Conservation (phyloP, 2,888 invertebrate species). For the Lutraria lutraria region DNA sequence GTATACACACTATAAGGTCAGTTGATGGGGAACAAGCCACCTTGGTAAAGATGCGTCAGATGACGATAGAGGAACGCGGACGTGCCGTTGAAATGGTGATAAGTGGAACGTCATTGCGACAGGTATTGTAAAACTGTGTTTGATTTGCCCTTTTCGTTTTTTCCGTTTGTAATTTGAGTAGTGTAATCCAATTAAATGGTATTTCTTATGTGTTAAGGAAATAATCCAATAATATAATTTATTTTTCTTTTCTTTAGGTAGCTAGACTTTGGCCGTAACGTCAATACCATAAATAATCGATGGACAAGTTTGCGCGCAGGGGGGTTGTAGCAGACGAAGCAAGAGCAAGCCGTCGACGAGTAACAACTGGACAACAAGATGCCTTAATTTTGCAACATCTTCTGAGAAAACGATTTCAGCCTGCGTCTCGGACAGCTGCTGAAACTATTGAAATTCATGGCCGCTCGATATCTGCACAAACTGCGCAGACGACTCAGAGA, state of each 20-base stretch:
- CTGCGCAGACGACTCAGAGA: neutral
- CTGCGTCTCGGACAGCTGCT: neutral
- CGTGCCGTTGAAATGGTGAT: constrained; percentile 33
- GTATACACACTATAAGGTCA: too few species aligned
- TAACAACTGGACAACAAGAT: constrained; percentile 13
- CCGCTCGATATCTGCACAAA: neutral
- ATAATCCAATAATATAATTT: neutral
- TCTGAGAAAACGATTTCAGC: neutral
- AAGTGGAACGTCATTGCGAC: neutral
- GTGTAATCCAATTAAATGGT: neutral
- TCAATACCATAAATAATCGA: neutral
- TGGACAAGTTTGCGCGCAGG: neutral
- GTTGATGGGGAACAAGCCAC: too few species aligned
- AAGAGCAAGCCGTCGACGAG: neutral
- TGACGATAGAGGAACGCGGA: constrained; percentile 41
- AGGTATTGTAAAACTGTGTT: constrained; percentile 10
- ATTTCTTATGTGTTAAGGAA: neutral
- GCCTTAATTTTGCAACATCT: neutral
- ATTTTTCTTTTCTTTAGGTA: neutral
- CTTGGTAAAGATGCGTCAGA: constrained; percentile 26
- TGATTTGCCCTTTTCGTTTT: neutral
- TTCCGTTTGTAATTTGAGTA: neutral
- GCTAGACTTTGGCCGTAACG: constrained; percentile 24
- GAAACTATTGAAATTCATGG: neutral
- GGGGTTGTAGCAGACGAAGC: neutral